These are phyloP conservation scores for Typhlichthys eigenmanni DNA, from an alignment of 2,797 vertebrate genomes.

Conservation along the genomic window DNA sequence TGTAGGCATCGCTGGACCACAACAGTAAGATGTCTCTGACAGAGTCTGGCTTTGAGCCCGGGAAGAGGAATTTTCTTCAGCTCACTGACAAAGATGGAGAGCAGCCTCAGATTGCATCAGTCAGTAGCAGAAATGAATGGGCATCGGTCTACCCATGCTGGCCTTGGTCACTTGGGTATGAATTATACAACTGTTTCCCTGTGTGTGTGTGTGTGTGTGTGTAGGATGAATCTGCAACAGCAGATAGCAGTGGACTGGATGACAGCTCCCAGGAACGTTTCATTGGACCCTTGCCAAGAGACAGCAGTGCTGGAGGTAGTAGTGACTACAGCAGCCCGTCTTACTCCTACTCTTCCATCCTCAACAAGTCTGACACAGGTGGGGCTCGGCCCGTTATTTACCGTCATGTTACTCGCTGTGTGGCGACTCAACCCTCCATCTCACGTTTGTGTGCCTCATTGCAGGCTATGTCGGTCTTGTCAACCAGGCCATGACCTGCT, in stretches of 20 bases:
- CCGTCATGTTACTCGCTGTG: not conserved
- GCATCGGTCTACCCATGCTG: not conserved
- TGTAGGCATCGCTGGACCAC: slow-evolving; percentile 86
- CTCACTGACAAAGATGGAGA: slow-evolving; percentile 95
- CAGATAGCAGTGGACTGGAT: slow-evolving; percentile 83
- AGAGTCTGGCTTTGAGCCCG: slow-evolving; percentile 91
- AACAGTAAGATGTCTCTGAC: slow-evolving; percentile 88
- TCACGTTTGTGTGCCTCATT: slow-evolving; percentile 8
- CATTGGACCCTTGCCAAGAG: slow-evolving; percentile 92
- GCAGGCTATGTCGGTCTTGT: slow-evolving; percentile 97
- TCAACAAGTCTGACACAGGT: slow-evolving; percentile 98
- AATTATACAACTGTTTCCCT: slow-evolving; percentile 1
- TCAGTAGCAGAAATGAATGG: slow-evolving; percentile 65
- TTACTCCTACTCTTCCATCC: slow-evolving; percentile 94
- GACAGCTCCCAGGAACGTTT: slow-evolving; percentile 89
- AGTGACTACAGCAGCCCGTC: slow-evolving; percentile 93
- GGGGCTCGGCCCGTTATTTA: slow-evolving; percentile 30
- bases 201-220: slow-evolving; percentile 6
- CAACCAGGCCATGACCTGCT: slow-evolving; percentile 99
- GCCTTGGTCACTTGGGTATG: too few species aligned
- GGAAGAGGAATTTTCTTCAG: slow-evolving; percentile 95
- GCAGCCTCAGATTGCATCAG: slow-evolving; percentile 88
- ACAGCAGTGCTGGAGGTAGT: slow-evolving; percentile 85
- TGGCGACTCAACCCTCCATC: not conserved
- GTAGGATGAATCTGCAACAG: slow-evolving; percentile 86